phyloP scores from a whole-genome alignment of 2,888 invertebrate genomes.

The Rhamnusium bicolor region DNA sequence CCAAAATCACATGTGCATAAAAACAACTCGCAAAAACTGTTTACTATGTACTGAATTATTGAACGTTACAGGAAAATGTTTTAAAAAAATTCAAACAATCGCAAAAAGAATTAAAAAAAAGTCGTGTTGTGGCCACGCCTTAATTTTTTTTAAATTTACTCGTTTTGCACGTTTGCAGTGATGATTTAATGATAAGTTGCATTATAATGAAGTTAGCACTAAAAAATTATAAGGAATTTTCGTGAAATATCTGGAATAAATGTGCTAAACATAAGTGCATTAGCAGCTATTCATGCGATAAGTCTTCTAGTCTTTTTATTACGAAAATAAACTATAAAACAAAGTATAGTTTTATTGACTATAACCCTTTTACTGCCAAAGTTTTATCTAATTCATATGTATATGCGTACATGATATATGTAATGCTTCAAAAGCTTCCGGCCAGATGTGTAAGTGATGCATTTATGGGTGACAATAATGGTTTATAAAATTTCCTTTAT shows the following conservation, averaged over 20 bases:
- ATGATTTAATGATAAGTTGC: too few relatives aligned
- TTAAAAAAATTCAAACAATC: too few relatives aligned
- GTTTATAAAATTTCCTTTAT: constrained; percentile 31
- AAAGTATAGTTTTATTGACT: constrained; percentile 13
- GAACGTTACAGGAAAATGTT: too few relatives aligned
- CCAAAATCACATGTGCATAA: too few relatives aligned
- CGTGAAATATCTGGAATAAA: background rate
- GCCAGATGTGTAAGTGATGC: constrained; percentile 28
- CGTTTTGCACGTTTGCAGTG: too few relatives aligned
- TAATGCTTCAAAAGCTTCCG: constrained; percentile 12
- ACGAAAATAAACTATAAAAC: constrained; percentile 9
- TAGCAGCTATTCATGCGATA: background rate
- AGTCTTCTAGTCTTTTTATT: background rate
- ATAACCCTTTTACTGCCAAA: constrained; percentile 22
- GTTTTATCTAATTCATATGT: constrained; percentile 27
- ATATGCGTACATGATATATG: constrained; percentile 23
- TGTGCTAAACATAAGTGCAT: background rate
- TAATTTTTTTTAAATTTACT: too few relatives aligned
- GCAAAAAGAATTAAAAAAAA: too few relatives aligned
- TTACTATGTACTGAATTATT: too few relatives aligned
- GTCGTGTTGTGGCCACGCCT: too few relatives aligned
- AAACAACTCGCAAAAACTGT: too few relatives aligned
- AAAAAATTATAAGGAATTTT: too few relatives aligned
- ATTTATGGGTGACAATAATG: constrained; percentile 32
- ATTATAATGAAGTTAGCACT: too few relatives aligned